These are phyloP conservation scores for Cataglyphis albicans DNA, from an alignment of 2,888 invertebrate species.

Conservation along the genomic window DNA sequence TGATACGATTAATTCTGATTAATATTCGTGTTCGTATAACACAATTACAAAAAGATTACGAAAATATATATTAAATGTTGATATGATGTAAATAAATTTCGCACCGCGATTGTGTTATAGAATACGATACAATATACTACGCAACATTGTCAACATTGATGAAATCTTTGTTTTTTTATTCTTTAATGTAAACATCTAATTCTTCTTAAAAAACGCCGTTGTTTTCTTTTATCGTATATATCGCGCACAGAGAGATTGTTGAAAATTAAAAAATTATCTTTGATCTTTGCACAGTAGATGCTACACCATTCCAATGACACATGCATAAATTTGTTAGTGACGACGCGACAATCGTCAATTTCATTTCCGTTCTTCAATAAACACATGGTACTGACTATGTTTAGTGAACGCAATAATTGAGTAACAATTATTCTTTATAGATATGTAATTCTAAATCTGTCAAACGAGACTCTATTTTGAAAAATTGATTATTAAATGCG, in stretches of 20 bases:
- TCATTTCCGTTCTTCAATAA: constrained; percentile 34
- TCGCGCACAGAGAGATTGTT: not conserved
- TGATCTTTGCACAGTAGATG: not conserved
- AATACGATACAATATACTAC: not conserved
- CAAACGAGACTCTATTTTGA: not conserved
- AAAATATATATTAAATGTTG: not conserved
- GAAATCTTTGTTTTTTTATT: not conserved
- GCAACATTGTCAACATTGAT: not conserved
- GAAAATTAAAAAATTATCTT: not conserved
- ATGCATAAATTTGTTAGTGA: not conserved
- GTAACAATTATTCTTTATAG: not conserved
- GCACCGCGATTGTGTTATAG: not conserved
- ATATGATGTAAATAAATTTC: not conserved
- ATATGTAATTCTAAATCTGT: not conserved
- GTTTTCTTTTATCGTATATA: not conserved
- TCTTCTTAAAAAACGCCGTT: not conserved
- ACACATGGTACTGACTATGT: not conserved
- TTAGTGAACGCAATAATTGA: not conserved
- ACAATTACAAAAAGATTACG: not conserved
- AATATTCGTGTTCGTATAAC: not conserved
- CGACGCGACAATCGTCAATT: constrained; percentile 37
- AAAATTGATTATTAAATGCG: not conserved
- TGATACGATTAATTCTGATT: not conserved
- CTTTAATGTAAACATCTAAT: not conserved
- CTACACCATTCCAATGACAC: not conserved